phyloP scores from a whole-genome alignment of 2,888 invertebrate species.

The Zaprionus obscuricornis region DNA sequence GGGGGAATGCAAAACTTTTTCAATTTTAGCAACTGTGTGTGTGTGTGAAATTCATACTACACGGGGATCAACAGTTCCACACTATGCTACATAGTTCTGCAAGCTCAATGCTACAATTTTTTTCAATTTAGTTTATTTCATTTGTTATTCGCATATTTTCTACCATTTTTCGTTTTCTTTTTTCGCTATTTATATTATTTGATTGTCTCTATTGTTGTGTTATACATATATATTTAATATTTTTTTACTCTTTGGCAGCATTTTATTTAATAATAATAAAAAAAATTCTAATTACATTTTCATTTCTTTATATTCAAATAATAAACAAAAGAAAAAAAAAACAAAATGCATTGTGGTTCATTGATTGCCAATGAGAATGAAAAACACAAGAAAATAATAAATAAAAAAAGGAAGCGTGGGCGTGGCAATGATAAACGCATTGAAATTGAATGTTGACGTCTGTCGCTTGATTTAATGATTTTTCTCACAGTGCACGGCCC shows the following conservation, averaged over 20 bases:
- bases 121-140: slow-evolving; percentile 58
- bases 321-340: not conserved
- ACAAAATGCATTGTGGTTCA: slow-evolving; percentile 39
- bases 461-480: slow-evolving; percentile 60
- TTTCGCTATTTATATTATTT: not conserved
- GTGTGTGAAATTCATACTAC: not conserved
- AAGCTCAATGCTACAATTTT: slow-evolving; percentile 34
- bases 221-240: no score
- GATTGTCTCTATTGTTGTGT: no score
- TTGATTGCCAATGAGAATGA: slow-evolving; percentile 30
- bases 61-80: no score
- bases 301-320: slow-evolving; percentile 8
- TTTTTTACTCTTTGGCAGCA: slow-evolving; percentile 27
- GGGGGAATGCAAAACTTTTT: no score
- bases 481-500: slow-evolving; percentile 58
- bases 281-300: slow-evolving; percentile 66
- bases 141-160: slow-evolving; percentile 18
- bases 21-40: slow-evolving; percentile 34
- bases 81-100: slow-evolving; percentile 14
- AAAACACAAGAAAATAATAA: slow-evolving; percentile 17
- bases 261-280: slow-evolving; percentile 64
- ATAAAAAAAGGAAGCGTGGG: no score
- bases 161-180: not conserved
- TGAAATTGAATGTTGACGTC: not conserved
- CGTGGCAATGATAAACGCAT: slow-evolving; percentile 19